phyloP scores from a whole-genome alignment of 2,888 invertebrate species.

The Diplazon laetatorius region DNA sequence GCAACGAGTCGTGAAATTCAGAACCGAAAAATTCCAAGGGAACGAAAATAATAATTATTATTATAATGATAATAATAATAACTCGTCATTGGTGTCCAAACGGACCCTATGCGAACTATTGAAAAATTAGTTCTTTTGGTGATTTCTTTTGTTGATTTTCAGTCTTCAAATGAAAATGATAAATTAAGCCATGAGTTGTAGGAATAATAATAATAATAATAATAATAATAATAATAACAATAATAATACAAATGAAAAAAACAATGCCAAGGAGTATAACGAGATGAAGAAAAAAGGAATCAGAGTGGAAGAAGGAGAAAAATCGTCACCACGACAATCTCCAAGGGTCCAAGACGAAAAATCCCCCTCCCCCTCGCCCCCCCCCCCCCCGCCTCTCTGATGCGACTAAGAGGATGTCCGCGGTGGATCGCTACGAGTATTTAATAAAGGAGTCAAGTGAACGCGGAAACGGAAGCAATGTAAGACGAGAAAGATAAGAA shows the following conservation, averaged over 20 bases:
- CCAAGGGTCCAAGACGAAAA: slow-evolving; percentile 30
- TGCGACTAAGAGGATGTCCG: slow-evolving; percentile 10
- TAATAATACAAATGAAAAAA: background rate
- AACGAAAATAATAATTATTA: background rate
- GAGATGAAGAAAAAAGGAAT: background rate
- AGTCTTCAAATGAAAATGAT: no score
- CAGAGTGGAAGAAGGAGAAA: slow-evolving; percentile 28
- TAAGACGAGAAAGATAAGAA: slow-evolving; percentile 11
- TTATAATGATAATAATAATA: no score
- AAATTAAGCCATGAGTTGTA: no score
- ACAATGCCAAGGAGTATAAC: background rate
- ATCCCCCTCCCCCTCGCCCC: background rate
- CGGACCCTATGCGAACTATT: no score
- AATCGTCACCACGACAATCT: slow-evolving; percentile 31
- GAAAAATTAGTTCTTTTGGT: no score
- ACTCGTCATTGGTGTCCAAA: no score
- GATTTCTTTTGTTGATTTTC: no score
- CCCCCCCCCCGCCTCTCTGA: no score
- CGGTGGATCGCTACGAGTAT: slow-evolving; percentile 31
- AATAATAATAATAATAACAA: no score
- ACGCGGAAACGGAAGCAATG: slow-evolving; percentile 10
- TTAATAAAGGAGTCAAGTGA: slow-evolving; percentile 51
- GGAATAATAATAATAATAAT: no score
- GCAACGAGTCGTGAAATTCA: no score
- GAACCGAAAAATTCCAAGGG: background rate